Conservation (phyloP, 2,797 vertebrate genomes). For the Petrocephalus sullivani region DNA sequence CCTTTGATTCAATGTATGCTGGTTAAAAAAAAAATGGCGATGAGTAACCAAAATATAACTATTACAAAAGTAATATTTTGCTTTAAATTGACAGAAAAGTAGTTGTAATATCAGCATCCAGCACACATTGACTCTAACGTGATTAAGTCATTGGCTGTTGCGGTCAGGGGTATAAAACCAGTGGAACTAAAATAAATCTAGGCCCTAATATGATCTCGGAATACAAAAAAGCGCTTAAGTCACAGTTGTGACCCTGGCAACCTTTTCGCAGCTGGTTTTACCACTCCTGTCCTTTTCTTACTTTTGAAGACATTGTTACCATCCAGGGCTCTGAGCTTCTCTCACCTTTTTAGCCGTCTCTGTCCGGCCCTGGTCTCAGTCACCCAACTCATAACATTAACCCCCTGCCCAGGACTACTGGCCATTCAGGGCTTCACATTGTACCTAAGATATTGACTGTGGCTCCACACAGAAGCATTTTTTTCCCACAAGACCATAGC, state of each 20-base stretch:
- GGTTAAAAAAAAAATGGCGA: conserved; percentile 16
- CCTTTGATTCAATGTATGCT: conserved; percentile 61
- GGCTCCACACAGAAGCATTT: conserved; percentile 29
- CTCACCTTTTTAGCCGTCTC: conserved; percentile 23
- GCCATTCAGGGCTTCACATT: conserved; percentile 16
- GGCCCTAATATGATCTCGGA: background rate
- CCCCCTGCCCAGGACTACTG: conserved; percentile 22
- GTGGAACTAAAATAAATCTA: conserved; percentile 28
- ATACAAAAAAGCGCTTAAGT: background rate
- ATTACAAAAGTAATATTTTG: background rate
- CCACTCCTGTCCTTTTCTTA: conserved; percentile 38
- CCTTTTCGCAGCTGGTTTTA: conserved; percentile 51
- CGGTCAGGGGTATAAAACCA: conserved; percentile 55
- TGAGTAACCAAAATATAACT: background rate
- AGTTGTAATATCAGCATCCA: conserved; percentile 36
- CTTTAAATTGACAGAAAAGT: conserved; percentile 23
- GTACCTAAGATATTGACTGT: conserved; percentile 28
- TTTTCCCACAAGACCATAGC: conserved; percentile 23
- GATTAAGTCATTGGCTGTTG: conserved; percentile 47
- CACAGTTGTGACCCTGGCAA: background rate
- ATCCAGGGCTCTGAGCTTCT: conserved; percentile 38
- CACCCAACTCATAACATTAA: conserved; percentile 36
- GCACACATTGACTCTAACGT: conserved; percentile 61
- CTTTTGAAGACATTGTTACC: conserved; percentile 41
- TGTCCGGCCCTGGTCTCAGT: conserved; percentile 28